Base-by-base conservation (phyloP, 1,140 invertebrate species). In the Drosophila bocqueti region DNA sequence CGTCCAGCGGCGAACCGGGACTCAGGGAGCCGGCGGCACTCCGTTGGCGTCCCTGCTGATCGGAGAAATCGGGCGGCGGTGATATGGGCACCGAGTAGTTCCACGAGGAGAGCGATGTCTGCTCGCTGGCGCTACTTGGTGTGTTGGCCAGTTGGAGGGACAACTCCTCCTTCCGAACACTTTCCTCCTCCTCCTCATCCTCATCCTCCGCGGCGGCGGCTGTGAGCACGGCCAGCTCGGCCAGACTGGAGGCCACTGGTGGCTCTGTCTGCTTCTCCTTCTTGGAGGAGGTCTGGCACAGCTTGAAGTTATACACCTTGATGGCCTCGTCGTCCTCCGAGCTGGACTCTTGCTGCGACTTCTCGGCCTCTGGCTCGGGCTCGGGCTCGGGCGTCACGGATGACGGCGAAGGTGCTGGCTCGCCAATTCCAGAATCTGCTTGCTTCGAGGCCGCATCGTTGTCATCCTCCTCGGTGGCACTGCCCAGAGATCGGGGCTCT, bases 261-360 rank as follows among this genome's bases (percentile, higher is more conserved):
- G n/a, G 50, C 29, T 9, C 24, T 15, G 49, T 57, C 8, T 40
- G 36, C 18, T 54, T 61, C 8, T 40, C 42, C 26, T 61, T 38
- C 57, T 90, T 83, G 43, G 82, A 71, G 5, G 90, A 77, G 5
- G 92, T 93, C 76, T 93, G 77, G 38, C 92, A 82, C 26, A 92
- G 77, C 76, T 92, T 93, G 8, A 93, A 91, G 52, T 93, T 92
- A 36, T 93, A 93, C 58, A 93, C 87, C 36, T 93, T 93, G 57
- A 93, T 73, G 68, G 90, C 87, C 40, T 92, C 92, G 26, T 93
- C 92, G 43, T 93, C 91, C 60, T 93, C 92, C 36, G 92, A 93
- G 40, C 92, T 93, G n/a, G 92, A 92, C 59, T 92, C 92, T 8
- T 82, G 46, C 9, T 79, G 79, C 1, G 66, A 69, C 21, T 77